Evolutionary conservation across 2,797 vertebrate species (phyloP).

Genomic region (Peromyscus aztecus): DNA sequence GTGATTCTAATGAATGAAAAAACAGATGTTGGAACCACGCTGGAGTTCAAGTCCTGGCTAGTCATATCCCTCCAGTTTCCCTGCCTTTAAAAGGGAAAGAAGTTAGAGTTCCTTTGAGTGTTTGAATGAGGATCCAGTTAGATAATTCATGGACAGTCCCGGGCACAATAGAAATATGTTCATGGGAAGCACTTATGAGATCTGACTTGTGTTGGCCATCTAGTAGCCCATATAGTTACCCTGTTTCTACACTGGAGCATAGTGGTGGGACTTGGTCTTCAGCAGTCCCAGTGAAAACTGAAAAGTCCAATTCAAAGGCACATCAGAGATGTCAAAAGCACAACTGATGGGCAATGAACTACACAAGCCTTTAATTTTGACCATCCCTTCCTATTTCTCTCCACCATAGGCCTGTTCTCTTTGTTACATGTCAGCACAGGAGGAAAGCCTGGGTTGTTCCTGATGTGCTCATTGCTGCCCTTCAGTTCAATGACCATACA

Average conservation of each 20-base stretch:
- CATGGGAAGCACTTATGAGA: not conserved
- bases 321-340: not conserved
- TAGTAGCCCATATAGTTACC: not conserved
- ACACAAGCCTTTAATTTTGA: not conserved
- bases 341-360: not conserved
- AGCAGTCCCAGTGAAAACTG: not conserved
- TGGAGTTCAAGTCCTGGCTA: not conserved
- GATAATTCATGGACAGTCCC: not conserved
- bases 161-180: not conserved
- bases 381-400: not conserved
- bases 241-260: not conserved
- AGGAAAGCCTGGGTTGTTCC: not conserved
- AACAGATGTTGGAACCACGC: not conserved
- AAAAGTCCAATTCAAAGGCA: slow-evolving; percentile 40
- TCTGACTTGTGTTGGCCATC: not conserved
- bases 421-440: not conserved
- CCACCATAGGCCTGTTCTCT: not conserved
- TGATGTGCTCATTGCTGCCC: not conserved
- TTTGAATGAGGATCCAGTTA: not conserved
- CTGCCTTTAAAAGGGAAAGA: not conserved
- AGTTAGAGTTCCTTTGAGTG: not conserved
- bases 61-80: not conserved
- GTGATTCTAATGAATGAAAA: not conserved
- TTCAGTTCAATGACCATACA: not conserved
- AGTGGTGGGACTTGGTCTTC: slow-evolving; percentile 1